A percentile compares a stretch with the other conserved stretches of the same genome.
phyloP scores from a whole-genome alignment of 2,888 invertebrate genomes.

The Xestobium rufovillosum region DNA sequence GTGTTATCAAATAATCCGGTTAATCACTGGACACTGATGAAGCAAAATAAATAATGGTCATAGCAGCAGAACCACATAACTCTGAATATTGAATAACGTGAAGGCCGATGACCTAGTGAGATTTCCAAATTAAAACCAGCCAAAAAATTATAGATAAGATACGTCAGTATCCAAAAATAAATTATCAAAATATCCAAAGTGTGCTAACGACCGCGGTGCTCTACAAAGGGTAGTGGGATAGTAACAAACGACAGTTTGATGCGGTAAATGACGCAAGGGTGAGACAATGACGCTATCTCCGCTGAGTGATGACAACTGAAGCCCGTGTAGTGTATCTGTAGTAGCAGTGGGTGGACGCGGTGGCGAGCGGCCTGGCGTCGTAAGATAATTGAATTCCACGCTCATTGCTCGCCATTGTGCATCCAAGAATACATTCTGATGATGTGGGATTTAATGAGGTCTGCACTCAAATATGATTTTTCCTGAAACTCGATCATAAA shows the following conservation, averaged over 20 bases:
- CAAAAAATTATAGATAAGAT: conserved; percentile 25
- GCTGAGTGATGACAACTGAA: conserved; percentile 41
- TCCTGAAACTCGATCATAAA: conserved; percentile 11
- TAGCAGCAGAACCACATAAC: too few relatives aligned
- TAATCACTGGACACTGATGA: too few relatives aligned
- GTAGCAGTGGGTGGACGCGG: conserved; percentile 25
- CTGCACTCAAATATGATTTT: conserved; percentile 30
- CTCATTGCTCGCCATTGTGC: conserved; percentile 32
- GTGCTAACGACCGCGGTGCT: conserved; percentile 30
- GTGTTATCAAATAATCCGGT: too few relatives aligned
- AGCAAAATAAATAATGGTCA: too few relatives aligned
- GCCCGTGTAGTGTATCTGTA: conserved; percentile 26
- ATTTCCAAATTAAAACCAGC: too few relatives aligned
- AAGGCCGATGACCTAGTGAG: too few relatives aligned
- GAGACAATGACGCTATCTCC: conserved; percentile 44
- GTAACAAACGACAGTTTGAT: conserved; percentile 44
- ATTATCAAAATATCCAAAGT: conserved; percentile 35
- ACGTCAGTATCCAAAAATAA: conserved; percentile 29
- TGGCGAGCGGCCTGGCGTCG: conserved; percentile 26
- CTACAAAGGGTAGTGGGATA: conserved; percentile 29
- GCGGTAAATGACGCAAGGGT: conserved; percentile 43
- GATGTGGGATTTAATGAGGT: conserved; percentile 29
- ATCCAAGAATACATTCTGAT: conserved; percentile 32
- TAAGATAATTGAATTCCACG: conserved; percentile 33
- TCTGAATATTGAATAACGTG: too few relatives aligned